Conservation (phyloP, 2,888 invertebrate species). For the Saturnia pavonia region DNA sequence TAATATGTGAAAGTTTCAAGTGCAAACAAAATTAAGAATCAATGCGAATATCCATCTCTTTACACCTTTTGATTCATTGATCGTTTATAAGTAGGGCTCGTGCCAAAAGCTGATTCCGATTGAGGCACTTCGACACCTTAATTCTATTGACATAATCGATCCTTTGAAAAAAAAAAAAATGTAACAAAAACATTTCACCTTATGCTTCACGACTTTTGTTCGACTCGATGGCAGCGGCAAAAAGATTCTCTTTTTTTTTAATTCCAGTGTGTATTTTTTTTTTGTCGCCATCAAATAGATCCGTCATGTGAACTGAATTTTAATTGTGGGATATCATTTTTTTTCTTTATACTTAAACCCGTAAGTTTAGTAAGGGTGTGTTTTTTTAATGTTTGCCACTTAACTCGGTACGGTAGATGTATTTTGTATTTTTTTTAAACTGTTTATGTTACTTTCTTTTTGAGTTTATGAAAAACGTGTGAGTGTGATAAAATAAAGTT, state of each 20-base stretch:
- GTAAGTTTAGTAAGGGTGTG: conserved; percentile 19
- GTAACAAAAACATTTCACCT: conserved; percentile 23
- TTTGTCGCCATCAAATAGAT: conserved; percentile 39
- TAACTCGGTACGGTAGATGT: conserved; percentile 56
- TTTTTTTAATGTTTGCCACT: conserved; percentile 51
- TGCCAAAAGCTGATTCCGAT: conserved; percentile 36
- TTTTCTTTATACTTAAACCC: conserved; percentile 28
- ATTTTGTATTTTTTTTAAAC: conserved; percentile 45
- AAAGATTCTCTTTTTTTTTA: conserved; percentile 33
- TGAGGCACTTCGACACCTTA: conserved; percentile 36
- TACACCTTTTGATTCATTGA: neutral
- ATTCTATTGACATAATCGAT: conserved; percentile 43
- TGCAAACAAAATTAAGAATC: too few relatives aligned
- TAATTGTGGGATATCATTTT: conserved; percentile 36
- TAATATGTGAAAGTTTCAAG: too few relatives aligned
- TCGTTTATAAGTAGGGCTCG: conserved; percentile 33
- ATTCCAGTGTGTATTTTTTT: conserved; percentile 45
- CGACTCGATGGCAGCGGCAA: conserved; percentile 2
- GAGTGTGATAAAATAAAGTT: conserved; percentile 24
- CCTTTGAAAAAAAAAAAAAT: conserved; percentile 36
- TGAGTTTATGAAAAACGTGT: conserved; percentile 43
- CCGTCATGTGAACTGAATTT: conserved; percentile 54
- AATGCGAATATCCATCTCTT: too few relatives aligned
- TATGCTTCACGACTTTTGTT: neutral
- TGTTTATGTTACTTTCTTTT: conserved; percentile 31